Conservation (phyloP, 2,888 invertebrate genomes). For the Acleris literana region DNA sequence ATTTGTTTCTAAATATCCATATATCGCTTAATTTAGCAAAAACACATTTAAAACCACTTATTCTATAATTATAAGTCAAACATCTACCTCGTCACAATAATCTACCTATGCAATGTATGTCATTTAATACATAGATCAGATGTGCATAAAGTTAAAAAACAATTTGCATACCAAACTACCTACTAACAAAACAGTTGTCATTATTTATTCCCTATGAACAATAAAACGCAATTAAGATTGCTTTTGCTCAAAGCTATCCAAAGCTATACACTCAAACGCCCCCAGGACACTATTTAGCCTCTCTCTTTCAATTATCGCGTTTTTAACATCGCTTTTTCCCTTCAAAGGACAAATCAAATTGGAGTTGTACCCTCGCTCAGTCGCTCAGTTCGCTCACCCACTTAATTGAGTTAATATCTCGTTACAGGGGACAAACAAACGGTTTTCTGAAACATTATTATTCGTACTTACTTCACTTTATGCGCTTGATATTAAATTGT, state of each 20-base stretch:
- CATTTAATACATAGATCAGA: no score
- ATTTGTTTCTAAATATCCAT: no score
- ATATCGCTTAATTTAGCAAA: no score
- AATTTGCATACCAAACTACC: no score
- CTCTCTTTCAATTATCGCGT: constrained; percentile 34
- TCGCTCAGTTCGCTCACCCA: constrained; percentile 28
- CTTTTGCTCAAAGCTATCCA: neutral
- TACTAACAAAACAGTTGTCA: no score
- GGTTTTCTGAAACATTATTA: constrained; percentile 33
- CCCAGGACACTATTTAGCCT: constrained; percentile 20
- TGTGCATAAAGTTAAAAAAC: no score
- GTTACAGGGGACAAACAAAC: constrained; percentile 35
- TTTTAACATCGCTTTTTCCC: constrained; percentile 35
- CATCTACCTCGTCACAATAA: no score
- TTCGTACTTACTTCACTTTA: constrained; percentile 26
- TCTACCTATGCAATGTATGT: no score
- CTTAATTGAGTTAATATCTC: constrained; percentile 37
- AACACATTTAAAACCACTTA: no score
- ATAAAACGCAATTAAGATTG: neutral
- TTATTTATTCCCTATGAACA: no score
- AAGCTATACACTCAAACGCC: constrained; percentile 15
- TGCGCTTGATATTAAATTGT: constrained; percentile 24
- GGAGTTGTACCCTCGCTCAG: constrained; percentile 14
- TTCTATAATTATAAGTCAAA: no score
- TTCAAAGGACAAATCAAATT: constrained; percentile 37